phyloP scores from a whole-genome alignment of 2,888 invertebrate genomes.

The Chrysolina haemoptera region DNA sequence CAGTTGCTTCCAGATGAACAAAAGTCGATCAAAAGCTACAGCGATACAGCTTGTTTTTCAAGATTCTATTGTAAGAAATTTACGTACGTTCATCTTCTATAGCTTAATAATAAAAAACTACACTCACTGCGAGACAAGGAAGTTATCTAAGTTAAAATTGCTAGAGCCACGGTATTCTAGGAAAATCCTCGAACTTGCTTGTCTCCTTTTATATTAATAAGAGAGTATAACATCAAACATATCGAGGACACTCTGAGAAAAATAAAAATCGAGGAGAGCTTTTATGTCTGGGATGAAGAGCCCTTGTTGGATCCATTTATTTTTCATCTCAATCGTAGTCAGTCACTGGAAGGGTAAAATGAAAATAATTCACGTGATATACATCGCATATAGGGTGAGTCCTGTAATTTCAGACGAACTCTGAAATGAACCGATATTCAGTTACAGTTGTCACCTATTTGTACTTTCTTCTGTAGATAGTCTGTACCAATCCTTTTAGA shows the following conservation, averaged over 20 bases:
- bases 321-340: not conserved
- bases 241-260: not conserved
- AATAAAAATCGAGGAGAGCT: not conserved
- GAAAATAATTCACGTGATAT: not conserved
- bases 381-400: not conserved
- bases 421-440: too few species aligned
- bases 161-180: not conserved
- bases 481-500: too few species aligned
- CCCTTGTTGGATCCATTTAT: not conserved
- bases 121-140: not conserved
- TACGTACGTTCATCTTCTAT: too few species aligned
- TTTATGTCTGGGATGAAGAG: not conserved
- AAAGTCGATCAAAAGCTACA: too few species aligned
- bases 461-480: too few species aligned
- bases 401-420: not conserved
- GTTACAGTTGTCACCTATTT: too few species aligned
- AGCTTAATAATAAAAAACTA: not conserved
- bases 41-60: too few species aligned
- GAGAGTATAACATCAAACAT: not conserved
- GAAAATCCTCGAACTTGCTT: not conserved
- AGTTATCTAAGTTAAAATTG: not conserved
- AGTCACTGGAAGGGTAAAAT: not conserved
- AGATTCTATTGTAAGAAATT: too few species aligned
- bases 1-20: too few species aligned
- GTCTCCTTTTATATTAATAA: not conserved